Conservation (phyloP, 1,140 invertebrate genomes). For the Drosophila navojoa region DNA sequence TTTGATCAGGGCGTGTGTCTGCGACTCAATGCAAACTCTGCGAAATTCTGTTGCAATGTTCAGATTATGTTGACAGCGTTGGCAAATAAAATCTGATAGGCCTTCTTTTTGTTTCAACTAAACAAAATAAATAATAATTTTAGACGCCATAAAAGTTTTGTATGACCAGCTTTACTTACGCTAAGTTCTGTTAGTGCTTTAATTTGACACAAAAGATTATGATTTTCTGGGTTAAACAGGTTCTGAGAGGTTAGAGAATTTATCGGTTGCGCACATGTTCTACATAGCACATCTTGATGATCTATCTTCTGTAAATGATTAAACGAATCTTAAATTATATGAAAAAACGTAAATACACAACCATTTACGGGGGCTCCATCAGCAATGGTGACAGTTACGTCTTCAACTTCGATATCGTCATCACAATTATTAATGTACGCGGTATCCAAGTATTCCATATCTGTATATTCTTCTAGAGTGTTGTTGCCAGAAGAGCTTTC, state of each 20-base stretch:
- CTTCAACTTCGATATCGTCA: not conserved
- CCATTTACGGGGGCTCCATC: not conserved
- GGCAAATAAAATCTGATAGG: conserved; percentile 47
- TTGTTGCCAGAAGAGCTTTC: not conserved
- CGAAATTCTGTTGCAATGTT: conserved; percentile 56
- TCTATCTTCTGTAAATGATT: not conserved
- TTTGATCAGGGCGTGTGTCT: conserved; percentile 24
- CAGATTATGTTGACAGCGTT: conserved; percentile 35
- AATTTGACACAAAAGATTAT: conserved; percentile 37
- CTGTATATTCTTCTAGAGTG: conserved; percentile 19
- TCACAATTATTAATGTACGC: not conserved
- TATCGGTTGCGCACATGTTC: conserved; percentile 48
- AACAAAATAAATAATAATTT: not conserved
- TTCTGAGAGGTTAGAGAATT: conserved; percentile 21
- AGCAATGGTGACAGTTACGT: not conserved
- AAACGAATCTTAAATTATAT: not conserved
- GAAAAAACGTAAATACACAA: not conserved
- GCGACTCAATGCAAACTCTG: conserved; percentile 50
- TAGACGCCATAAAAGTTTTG: not conserved
- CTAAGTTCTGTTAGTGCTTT: conserved; percentile 34
- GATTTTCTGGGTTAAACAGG: conserved; percentile 35
- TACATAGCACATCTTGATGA: conserved; percentile 26
- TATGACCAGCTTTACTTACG: conserved; percentile 24
- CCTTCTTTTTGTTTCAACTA: conserved; percentile 37
- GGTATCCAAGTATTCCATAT: conserved; percentile 32